Conservation (phyloP, 2,888 invertebrate genomes). For the Incurvaria masculella region DNA sequence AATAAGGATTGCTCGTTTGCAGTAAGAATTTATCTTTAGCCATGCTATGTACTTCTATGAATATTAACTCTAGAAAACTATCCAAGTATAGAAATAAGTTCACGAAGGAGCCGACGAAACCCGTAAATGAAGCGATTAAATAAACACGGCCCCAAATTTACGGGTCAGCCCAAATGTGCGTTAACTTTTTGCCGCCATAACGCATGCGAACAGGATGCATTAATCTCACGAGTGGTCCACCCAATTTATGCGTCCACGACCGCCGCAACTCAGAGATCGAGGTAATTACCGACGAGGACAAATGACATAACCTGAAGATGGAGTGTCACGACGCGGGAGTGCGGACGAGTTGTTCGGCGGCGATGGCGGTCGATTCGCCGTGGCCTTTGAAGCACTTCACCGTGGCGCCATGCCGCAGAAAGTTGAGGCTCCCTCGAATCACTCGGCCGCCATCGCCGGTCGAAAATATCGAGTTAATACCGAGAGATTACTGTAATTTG, state of each 20-base stretch:
- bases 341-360: too few species aligned
- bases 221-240: background rate
- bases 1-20: too few species aligned
- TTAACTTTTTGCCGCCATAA: background rate
- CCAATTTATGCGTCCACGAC: background rate
- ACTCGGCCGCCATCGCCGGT: slow-evolving; percentile 8
- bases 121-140: background rate
- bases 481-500: slow-evolving; percentile 14
- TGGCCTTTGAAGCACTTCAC: too few species aligned
- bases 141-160: background rate
- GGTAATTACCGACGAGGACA: slow-evolving; percentile 23
- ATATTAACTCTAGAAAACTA: too few species aligned
- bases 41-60: too few species aligned
- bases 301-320: slow-evolving; percentile 32
- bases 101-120: background rate
- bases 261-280: slow-evolving; percentile 13
- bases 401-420: slow-evolving; percentile 4
- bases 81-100: too few species aligned
- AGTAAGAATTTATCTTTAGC: too few species aligned
- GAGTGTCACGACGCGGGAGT: slow-evolving; percentile 19
- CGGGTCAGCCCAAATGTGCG: background rate
- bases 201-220: background rate
- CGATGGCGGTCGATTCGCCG: too few species aligned
- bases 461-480: slow-evolving; percentile 15
- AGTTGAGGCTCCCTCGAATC: slow-evolving; percentile 9